Base-by-base conservation (phyloP, 2,888 invertebrate genomes). In the Protodeltote pygarga region DNA sequence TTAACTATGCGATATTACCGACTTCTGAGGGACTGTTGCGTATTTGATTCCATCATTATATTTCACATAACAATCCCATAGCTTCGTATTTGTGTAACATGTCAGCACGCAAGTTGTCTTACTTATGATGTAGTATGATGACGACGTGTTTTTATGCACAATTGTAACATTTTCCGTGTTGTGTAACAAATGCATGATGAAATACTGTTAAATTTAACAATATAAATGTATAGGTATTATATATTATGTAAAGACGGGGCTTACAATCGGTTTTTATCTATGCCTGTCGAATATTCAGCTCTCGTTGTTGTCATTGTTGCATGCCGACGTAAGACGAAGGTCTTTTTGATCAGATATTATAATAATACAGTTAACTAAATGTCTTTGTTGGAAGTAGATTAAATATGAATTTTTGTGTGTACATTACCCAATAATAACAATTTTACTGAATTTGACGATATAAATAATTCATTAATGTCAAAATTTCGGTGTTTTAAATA, bases 71-170 rank as follows among this genome's bases (percentile, higher is more conserved):
- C 33, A 13, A 27, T 57, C 11, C 42, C 21, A 20, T 41, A 24
- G 49, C 42, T 13, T 44, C 34, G 35, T 39, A 23, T 44, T 35
- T 33, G 35, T 44, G 13, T 25, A 29, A 32, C 27, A 29, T 25
- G 29, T n/a, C 42, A 32, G 19, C 40, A 38, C 25, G 17, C 11
- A 41, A 44, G 42, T 40, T 32, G 34, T 25, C 23, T 29, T 4
- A 5, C 38, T 24, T 50, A 40, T 51, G n/a, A n/a, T 58, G 8
- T 62, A 66, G 65, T 67, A 64, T 34, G 53, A 40, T 48, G 60
- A 60, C 49, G 60, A 64, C 37, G 60, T 70, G 66, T 73, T 67
- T 72, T 58, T 68, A 60, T 41, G 23, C 46, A 45, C 44, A 51
- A 47, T 44, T 53, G 31, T 50, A 39, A 41, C 53, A 25, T 41